Conservation (phyloP, 2,113 vertebrate genomes). For the Halcyon malimbica region DNA sequence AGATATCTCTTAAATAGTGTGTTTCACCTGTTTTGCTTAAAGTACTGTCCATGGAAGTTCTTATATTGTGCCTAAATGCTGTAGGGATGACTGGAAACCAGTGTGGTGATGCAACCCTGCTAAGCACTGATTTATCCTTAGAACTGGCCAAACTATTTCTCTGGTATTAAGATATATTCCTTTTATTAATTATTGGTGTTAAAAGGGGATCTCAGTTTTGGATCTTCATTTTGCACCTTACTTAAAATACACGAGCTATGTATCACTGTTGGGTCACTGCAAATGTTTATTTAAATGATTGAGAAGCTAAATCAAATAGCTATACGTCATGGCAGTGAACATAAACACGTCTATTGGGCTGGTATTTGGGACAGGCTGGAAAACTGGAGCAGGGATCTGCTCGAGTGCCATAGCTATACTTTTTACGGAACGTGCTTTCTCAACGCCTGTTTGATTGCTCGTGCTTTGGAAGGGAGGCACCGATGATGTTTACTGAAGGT, state of each 20-base stretch:
- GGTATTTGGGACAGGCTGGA: not conserved
- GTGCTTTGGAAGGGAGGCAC: not conserved
- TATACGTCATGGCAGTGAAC: not conserved
- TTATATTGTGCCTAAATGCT: not conserved
- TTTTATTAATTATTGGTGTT: not conserved
- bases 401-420: not conserved
- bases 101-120: not conserved
- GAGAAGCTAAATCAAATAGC: not conserved
- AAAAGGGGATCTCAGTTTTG: not conserved
- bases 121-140: not conserved
- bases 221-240: not conserved
- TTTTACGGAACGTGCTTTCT: not conserved
- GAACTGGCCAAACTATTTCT: not conserved
- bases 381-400: not conserved
- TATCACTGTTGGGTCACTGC: not conserved
- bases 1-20: not conserved
- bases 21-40: not conserved
- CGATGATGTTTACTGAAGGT: not conserved
- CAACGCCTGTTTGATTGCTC: not conserved
- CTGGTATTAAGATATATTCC: not conserved
- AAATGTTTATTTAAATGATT: not conserved
- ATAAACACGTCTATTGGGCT: not conserved
- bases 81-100: not conserved
- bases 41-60: not conserved
- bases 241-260: not conserved